Evolutionary conservation across 2,888 invertebrate genomes (phyloP), one percentile per base, ranked within the genome.

Genomic region (Limulus polyphemus): DNA sequence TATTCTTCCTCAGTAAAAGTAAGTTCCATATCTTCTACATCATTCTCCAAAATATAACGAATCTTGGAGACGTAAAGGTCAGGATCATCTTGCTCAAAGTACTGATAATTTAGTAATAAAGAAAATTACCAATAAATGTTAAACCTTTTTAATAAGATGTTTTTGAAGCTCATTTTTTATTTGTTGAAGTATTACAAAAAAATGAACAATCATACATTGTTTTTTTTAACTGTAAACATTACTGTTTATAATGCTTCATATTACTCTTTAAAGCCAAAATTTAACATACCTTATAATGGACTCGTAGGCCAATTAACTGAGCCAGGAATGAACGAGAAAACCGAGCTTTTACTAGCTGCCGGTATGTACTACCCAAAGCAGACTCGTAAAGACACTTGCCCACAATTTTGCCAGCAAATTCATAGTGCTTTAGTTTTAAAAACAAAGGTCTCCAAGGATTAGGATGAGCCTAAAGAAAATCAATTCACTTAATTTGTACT

Each of bases 301-400:
- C 92, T 65, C 93, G 78, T 49, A 94, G 83, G 16, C 94, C 95
- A 73, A 94, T 94, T 68, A 95, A 83, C 80, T 93, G 93, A 64
- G 94, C 94, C 64, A 94, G 82, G 79, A 95, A 95, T 52, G 92
- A 91, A 62, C 94, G 81, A 52, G 92, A 88, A 75, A 94, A 91
- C 60, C 91, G 79, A 1, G 93, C 94, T 58, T 92, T 84, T 66
- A 95, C 92, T 65, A 92, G 79, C 77, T 93, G 93, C 58, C 90
- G 81, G 78, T 91, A 91, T 13, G 86, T 83, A 62, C 90, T 89
- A 49, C 94, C 93, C 59, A 93, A 81, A 5, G 93, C 88, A 64
- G 90, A 90, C 79, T 95, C 94, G 76, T 91, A 93, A 71, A 95
- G 79, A 77, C 94, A 93, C 79, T 95, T 95, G 65, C 93, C 94